Evolutionary conservation across 2,888 invertebrate species (phyloP).

Genomic region (Empis livida): DNA sequence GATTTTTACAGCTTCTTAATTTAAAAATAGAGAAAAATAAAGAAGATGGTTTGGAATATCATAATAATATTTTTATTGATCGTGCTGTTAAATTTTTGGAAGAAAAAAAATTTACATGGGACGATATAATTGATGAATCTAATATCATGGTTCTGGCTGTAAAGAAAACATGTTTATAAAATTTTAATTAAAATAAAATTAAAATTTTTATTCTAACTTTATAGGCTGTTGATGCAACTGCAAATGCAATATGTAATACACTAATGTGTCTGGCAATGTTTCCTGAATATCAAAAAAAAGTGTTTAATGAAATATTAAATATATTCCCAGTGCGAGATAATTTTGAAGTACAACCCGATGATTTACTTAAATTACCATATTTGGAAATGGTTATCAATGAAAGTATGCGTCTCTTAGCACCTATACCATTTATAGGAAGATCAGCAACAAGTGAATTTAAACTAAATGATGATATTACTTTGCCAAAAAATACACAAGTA

Average conservation of each 20-base stretch:
- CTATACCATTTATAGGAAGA: slow-evolving; percentile 28
- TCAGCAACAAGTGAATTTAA: slow-evolving; percentile 20
- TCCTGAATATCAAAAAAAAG: slow-evolving; percentile 25
- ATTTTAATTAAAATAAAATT: neutral
- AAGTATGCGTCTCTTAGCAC: slow-evolving; percentile 30
- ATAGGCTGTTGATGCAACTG: slow-evolving; percentile 31
- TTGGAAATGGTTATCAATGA: slow-evolving; percentile 30
- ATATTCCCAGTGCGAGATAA: slow-evolving; percentile 16
- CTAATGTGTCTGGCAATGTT: slow-evolving; percentile 30
- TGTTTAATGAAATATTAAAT: slow-evolving; percentile 21
- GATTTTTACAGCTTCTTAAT: neutral
- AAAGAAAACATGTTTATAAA: neutral
- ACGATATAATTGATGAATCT: neutral
- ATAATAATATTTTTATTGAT: neutral
- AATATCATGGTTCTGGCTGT: neutral
- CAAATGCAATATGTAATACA: slow-evolving; percentile 28
- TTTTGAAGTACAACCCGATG: slow-evolving; percentile 15
- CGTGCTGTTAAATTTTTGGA: neutral
- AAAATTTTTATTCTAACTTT: neutral
- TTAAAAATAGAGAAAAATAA: neutral
- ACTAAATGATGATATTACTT: slow-evolving; percentile 14
- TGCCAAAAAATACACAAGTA: slow-evolving; percentile 27
- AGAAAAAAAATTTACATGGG: neutral
- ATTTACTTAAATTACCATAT: slow-evolving; percentile 24
- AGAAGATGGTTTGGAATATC: neutral